Evolutionary conservation across 2,797 vertebrate species (phyloP), one percentile per base, ranked within the genome.

Genomic region (Clangula hyemalis): DNA sequence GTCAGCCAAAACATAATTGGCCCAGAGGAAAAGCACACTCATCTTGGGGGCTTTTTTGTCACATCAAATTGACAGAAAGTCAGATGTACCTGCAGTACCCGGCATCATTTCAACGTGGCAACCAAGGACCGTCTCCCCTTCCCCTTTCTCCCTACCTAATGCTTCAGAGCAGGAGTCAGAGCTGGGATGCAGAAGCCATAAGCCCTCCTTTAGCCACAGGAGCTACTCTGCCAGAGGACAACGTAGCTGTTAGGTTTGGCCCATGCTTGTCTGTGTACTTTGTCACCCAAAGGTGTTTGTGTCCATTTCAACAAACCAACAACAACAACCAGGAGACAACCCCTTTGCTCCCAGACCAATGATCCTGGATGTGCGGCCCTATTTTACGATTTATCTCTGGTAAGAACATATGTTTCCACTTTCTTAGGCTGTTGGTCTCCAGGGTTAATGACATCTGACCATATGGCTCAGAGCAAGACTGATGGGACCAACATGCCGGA

Each of bases 381-480:
- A n/a, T 96, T 95, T 95, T 96, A 66, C 65, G 92, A 49, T 97
- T 95, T 97, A 61, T 96, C 94, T 96, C 94, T 65, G 73, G 91
- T 76, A 30, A 49, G 53, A 95, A 97, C 98, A 98, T 97, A 77
- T 98, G 97, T 96, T 97, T 98, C 96, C 97, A 97, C 97, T 98
- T 98, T 97, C 92, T 90, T 38, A 81, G 90, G 86, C 94, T 97
- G 95, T 66, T 75, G 57, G 90, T 96, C 94, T 97, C 93, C 91
- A 38, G 74, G 96, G 96, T 97, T 97, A 98, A 97, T 97, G 97
- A 97, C 95, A 93, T 97, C 88, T 80, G 89, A 90, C 97, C 97
- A 97, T 95, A 97, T 97, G 98, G 97, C 94, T 94, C 93, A 94
- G 95, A 97, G 97, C 95, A 98, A 96, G 97, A 97, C 93, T 97